A percentile compares a stretch with the other conserved stretches of the same genome.
These are phyloP conservation scores for Incurvaria masculella DNA, from an alignment of 2,888 invertebrate species.

Conservation along the genomic window DNA sequence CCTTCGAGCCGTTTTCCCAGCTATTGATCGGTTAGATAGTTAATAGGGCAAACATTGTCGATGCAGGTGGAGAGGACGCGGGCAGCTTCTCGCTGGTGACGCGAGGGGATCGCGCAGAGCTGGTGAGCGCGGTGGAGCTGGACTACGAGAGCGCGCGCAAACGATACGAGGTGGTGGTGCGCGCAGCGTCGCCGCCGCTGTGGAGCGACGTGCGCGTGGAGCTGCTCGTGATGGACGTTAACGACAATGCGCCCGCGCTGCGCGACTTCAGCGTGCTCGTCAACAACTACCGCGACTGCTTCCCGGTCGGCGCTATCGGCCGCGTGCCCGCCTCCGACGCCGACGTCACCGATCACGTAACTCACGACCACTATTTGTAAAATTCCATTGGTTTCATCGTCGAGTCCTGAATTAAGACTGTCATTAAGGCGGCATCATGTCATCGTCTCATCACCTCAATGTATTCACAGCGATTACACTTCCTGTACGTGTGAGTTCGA, in stretches of 20 bases:
- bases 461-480: no score
- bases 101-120: slow-evolving; percentile 78
- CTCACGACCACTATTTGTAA: no score
- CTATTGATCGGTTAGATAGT: no score
- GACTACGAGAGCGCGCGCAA: slow-evolving; percentile 96
- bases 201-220: slow-evolving; percentile 86
- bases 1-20: no score
- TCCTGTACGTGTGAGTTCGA: no score
- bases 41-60: no score
- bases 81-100: slow-evolving; percentile 80
- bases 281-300: slow-evolving; percentile 92
- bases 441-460: no score
- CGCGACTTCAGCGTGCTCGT: slow-evolving; percentile 92
- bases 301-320: slow-evolving; percentile 90
- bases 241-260: slow-evolving; percentile 91
- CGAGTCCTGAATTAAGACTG: no score
- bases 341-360: slow-evolving; percentile 81
- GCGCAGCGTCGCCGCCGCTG: slow-evolving; percentile 88
- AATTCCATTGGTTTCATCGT: no score
- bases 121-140: slow-evolving; percentile 85
- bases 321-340: slow-evolving; percentile 92
- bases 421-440: no score
- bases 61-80: slow-evolving; percentile 83
- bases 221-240: slow-evolving; percentile 87
- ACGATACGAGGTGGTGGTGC: slow-evolving; percentile 80